These are phyloP conservation scores for Orthosia gracilis DNA, from an alignment of 2,888 invertebrate genomes.

Conservation along the genomic window DNA sequence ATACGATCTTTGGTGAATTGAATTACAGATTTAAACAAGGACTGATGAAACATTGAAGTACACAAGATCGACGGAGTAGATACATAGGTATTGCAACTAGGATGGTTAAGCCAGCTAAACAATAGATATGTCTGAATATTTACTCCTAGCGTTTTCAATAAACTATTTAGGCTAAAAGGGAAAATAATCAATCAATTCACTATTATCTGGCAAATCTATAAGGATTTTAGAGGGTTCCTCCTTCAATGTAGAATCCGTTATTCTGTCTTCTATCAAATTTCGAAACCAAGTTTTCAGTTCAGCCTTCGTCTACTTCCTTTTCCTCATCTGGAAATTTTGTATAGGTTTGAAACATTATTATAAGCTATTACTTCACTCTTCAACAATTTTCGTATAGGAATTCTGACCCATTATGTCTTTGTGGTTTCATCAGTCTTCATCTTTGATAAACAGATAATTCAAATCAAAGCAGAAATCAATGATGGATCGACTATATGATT, in stretches of 20 bases:
- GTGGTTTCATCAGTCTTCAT: not conserved
- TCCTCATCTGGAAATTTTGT: not conserved
- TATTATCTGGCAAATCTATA: not conserved
- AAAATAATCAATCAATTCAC: not conserved
- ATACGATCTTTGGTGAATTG: not conserved
- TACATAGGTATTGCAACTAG: not conserved
- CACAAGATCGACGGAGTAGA: not conserved
- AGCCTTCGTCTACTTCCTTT: not conserved
- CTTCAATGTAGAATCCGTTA: not conserved
- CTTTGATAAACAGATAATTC: not conserved
- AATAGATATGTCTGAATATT: not conserved
- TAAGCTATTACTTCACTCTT: not conserved
- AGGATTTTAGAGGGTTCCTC: not conserved
- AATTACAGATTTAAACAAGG: not conserved
- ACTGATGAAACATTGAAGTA: not conserved
- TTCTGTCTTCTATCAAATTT: not conserved
- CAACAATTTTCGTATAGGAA: not conserved
- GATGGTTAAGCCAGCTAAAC: not conserved
- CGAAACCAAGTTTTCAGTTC: not conserved
- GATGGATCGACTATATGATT: constrained; percentile 42
- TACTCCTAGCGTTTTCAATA: not conserved
- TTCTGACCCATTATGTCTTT: not conserved
- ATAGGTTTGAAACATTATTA: not conserved
- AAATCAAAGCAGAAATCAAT: constrained; percentile 19
- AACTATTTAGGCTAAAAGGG: not conserved